Percentiles rank a stretch among this genome's conserved stretches.
phyloP scores from a whole-genome alignment of 2,113 vertebrate genomes.

The Charina bottae region DNA sequence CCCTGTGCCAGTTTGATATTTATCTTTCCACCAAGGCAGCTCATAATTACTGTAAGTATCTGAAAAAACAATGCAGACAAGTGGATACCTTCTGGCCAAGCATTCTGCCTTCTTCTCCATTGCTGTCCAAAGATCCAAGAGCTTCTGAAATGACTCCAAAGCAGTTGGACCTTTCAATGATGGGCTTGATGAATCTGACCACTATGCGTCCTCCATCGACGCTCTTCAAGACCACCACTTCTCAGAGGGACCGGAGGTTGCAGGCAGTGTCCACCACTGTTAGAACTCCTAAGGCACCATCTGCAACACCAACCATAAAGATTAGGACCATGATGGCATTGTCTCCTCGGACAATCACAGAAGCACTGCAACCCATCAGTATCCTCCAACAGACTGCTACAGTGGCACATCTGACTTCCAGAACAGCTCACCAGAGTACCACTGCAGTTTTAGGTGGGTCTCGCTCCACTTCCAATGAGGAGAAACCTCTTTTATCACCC shows the following conservation, averaged over 20 bases:
- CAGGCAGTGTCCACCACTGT: not conserved
- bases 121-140: constrained; percentile 74
- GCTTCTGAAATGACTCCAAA: constrained; percentile 47
- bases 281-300: not conserved
- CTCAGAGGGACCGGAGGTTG: constrained; percentile 36
- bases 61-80: constrained; percentile 94
- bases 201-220: constrained; percentile 48
- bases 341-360: not conserved
- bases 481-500: constrained; percentile 26
- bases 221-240: constrained; percentile 41
- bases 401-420: not conserved
- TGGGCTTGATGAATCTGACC: constrained; percentile 74
- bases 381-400: not conserved
- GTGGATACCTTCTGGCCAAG: constrained; percentile 83
- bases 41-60: constrained; percentile 95
- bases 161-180: constrained; percentile 1
- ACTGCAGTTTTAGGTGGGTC: constrained; percentile 22
- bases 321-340: constrained; percentile 19
- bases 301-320: constrained; percentile 38
- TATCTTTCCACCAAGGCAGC: constrained; percentile 92
- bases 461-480: not conserved
- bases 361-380: not conserved
- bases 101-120: constrained; percentile 79
- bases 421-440: not conserved
- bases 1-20: constrained; percentile 96